Conservation (phyloP, 2,113 vertebrate genomes). For the Pluvianellus socialis region DNA sequence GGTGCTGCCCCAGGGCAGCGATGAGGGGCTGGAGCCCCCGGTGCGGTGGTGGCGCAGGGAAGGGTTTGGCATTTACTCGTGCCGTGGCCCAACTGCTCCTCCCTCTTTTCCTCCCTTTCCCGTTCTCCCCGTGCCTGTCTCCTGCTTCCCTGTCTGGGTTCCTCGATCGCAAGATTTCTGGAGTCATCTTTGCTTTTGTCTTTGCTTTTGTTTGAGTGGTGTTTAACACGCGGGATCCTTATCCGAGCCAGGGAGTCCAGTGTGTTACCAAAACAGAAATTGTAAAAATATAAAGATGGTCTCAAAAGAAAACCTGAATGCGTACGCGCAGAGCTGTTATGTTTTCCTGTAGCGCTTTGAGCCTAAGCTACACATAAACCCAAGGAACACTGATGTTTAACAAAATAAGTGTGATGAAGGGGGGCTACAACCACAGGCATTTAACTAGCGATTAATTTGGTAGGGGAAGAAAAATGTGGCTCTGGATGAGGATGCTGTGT, state of each 20-base stretch:
- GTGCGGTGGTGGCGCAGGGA: background rate
- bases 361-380: background rate
- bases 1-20: background rate
- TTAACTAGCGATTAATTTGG: rapidly evolving
- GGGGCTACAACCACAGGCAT: background rate
- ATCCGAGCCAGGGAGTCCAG: rapidly evolving
- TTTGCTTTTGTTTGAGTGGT: background rate
- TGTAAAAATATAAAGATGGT: rapidly evolving
- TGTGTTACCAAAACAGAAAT: too few relatives aligned
- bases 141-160: background rate
- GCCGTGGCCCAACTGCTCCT: background rate
- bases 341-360: background rate
- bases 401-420: background rate
- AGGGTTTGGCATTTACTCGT: background rate
- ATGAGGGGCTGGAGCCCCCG: background rate
- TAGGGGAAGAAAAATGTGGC: rapidly evolving
- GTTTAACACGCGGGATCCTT: rapidly evolving
- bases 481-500: background rate
- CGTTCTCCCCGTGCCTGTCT: background rate
- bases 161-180: background rate
- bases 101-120: background rate
- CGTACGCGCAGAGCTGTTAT: rapidly evolving
- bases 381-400: background rate
- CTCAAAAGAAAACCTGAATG: background rate
- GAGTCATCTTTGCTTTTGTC: too few relatives aligned